A percentile compares a stretch with the other conserved stretches of the same genome.
Evolutionary conservation across 2,113 vertebrate species (phyloP).

Genomic region (Nibea albiflora): DNA sequence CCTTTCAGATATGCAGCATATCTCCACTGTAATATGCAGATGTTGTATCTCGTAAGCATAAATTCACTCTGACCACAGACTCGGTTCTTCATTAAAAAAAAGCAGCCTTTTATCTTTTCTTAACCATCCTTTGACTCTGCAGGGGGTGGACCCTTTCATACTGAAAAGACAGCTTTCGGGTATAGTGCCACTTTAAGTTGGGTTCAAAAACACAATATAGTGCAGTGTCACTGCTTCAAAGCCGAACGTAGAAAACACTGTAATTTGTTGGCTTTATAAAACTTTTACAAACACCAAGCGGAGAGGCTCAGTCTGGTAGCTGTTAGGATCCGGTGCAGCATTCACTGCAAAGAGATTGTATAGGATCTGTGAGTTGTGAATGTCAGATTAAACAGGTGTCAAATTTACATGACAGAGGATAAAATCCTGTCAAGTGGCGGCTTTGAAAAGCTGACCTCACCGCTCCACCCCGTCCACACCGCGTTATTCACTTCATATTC

Average conservation of each 20-base stretch:
- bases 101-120: slow-evolving; percentile 24
- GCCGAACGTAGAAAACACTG: neutral
- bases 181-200: neutral
- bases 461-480: slow-evolving; percentile 32
- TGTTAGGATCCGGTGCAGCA: neutral
- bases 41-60: neutral
- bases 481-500: slow-evolving; percentile 47
- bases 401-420: slow-evolving; percentile 39
- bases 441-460: slow-evolving; percentile 60
- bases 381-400: slow-evolving; percentile 67
- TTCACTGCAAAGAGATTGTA: slow-evolving; percentile 18
- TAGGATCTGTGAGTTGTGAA: slow-evolving; percentile 37
- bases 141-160: neutral
- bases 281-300: neutral
- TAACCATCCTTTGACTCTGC: slow-evolving; percentile 2
- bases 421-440: slow-evolving; percentile 38
- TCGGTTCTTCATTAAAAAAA: slow-evolving; percentile 3
- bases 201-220: neutral
- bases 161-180: neutral
- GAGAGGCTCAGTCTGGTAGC: neutral
- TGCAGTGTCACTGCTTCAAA: neutral
- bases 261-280: slow-evolving; percentile 11
- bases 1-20: neutral
- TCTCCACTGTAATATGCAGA: neutral
- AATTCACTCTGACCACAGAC: slow-evolving; percentile 4